Base-by-base conservation (phyloP, 2,888 invertebrate species). In the Drosophila anceps region DNA sequence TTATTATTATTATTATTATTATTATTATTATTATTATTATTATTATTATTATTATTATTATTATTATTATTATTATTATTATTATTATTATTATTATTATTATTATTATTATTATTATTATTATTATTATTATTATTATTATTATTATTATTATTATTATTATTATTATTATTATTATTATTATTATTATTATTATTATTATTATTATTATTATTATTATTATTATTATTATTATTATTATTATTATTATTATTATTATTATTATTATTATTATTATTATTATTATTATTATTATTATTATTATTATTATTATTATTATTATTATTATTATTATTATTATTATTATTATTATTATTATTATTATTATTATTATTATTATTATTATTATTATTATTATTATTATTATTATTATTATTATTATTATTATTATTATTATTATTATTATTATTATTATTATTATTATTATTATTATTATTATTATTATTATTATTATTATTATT, bases 1-100 rank as follows among this genome's bases (percentile, higher is more conserved):
- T 50, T 29, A 31, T 33, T 54, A 27, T 51, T 55, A 39, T 31
- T 44, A 18, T 41, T 67, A 31, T 29, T 43, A n/a, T n/a, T 50
- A 20, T 57, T 51, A 46, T 50, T 29, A 31, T 33, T 54, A 27
- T 51, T 55, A 39, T 31, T 44, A 18, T 41, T 67, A 31, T 29
- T 43, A n/a, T n/a, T 50, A 20, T 57, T 51, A 46, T 50, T 29
- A 31, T 33, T 54, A 27, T 51, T 55, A 39, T 31, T 44, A 18
- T 41, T 67, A 31, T 29, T 43, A n/a, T n/a, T 50, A 20, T 57
- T 51, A 46, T 50, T 29, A 31, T 33, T 54, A 27, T 51, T 55
- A 39, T 31, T 44, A 18, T 41, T 67, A 31, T 29, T 43, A n/a
- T n/a, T 50, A 20, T 57, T 51, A 46, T 50, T 29, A 31, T 33